phyloP scores from a whole-genome alignment of 1,140 invertebrate genomes.

The Leptinotarsa defecta region DNA sequence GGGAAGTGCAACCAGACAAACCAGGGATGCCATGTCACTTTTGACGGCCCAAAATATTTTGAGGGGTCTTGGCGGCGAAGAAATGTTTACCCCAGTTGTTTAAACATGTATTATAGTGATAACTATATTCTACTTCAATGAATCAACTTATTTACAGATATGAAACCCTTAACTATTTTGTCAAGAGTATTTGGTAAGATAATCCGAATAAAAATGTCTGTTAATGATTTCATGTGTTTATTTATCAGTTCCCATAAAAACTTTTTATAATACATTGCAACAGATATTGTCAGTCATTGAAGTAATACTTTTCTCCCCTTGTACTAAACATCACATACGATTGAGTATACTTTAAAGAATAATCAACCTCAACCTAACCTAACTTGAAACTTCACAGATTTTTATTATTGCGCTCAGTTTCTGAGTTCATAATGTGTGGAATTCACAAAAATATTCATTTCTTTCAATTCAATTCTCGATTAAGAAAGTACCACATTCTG shows the following conservation, averaged over 20 bases:
- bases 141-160: not conserved
- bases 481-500: no score
- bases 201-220: no score
- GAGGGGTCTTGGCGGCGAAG: constrained; percentile 42
- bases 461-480: not conserved
- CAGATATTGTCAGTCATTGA: constrained; percentile 41
- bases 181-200: no score
- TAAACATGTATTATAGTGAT: not conserved
- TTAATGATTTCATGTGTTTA: not conserved
- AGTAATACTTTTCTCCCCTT: constrained; percentile 35
- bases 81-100: constrained; percentile 47
- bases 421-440: not conserved
- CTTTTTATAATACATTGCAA: constrained; percentile 35
- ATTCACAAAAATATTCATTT: not conserved
- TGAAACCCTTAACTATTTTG: no score
- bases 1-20: constrained; percentile 80
- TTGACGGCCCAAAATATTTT: constrained; percentile 81
- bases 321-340: constrained; percentile 35
- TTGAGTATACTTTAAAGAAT: constrained; percentile 18
- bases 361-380: not conserved
- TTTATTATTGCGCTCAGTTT: constrained; percentile 19
- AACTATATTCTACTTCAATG: not conserved
- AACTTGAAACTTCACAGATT: constrained; percentile 11
- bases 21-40: constrained; percentile 77
- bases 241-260: constrained; percentile 31